Conservation (phyloP, 2,888 invertebrate genomes). For the Parnassius smintheus region DNA sequence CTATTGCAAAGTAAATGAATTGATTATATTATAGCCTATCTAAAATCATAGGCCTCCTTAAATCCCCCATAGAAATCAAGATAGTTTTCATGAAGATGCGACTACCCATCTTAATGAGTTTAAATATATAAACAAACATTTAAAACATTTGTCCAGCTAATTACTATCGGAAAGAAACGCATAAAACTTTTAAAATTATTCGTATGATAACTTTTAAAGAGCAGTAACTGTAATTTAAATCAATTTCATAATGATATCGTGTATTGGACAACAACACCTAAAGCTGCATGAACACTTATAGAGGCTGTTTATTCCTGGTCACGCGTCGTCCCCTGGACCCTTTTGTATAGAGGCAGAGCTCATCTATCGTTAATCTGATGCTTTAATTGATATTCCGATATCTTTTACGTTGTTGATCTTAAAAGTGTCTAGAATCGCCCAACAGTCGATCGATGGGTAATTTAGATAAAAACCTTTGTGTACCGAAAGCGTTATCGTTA, state of each 20-base stretch:
- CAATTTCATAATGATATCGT: background rate
- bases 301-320: slow-evolving; percentile 59
- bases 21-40: too few relatives aligned
- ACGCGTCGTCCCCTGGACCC: slow-evolving; percentile 58
- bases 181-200: too few relatives aligned
- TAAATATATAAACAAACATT: too few relatives aligned
- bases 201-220: too few relatives aligned
- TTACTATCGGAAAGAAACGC: too few relatives aligned
- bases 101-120: too few relatives aligned
- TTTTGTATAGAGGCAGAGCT: slow-evolving; percentile 56
- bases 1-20: too few relatives aligned
- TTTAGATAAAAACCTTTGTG: background rate
- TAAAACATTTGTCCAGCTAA: too few relatives aligned
- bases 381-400: slow-evolving; percentile 59
- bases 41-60: too few relatives aligned
- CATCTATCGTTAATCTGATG: slow-evolving; percentile 71
- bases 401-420: slow-evolving; percentile 30
- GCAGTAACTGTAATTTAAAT: too few relatives aligned
- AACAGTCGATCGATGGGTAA: slow-evolving; percentile 1
- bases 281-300: slow-evolving; percentile 15
- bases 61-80: too few relatives aligned
- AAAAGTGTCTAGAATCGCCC: background rate
- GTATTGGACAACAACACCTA: slow-evolving; percentile 5
- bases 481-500: background rate
- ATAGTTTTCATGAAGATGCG: too few relatives aligned